Percentiles rank a stretch among this genome's conserved stretches.
Evolutionary conservation across 2,113 vertebrate species (phyloP).

Genomic region (Vanacampus margaritifer): DNA sequence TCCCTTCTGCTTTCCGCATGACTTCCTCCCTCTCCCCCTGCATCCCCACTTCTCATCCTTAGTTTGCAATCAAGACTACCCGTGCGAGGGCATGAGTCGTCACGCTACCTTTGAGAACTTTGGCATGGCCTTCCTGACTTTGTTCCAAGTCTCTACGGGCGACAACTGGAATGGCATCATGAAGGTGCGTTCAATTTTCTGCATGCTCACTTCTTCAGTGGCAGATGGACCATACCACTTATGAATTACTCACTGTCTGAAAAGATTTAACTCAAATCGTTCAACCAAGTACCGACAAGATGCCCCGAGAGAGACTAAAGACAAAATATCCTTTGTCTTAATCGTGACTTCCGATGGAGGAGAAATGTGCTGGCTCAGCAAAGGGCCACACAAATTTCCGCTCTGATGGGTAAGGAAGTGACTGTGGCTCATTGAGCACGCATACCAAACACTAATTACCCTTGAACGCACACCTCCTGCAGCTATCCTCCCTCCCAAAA

Average conservation of each 20-base stretch:
- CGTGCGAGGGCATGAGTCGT: constrained; percentile 97
- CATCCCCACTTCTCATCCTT: constrained; percentile 24
- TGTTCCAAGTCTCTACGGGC: constrained; percentile 96
- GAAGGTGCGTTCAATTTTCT: constrained; percentile 78
- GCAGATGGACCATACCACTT: not conserved
- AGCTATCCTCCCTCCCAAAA: constrained; percentile 16
- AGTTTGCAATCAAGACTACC: constrained; percentile 95
- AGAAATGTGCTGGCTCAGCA: constrained; percentile 47
- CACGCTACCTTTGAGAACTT: constrained; percentile 98
- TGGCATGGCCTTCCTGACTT: constrained; percentile 97
- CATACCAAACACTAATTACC: constrained; percentile 11
- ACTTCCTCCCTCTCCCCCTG: not conserved
- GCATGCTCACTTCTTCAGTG: not conserved
- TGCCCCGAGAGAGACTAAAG: not conserved
- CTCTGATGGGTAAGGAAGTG: constrained; percentile 15
- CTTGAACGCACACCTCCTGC: constrained; percentile 21
- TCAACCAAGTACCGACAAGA: not conserved
- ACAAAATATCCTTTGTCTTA: constrained; percentile 5
- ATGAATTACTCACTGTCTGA: not conserved
- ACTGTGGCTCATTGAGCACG: constrained; percentile 14
- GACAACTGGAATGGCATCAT: constrained; percentile 99
- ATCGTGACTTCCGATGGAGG: constrained; percentile 19
- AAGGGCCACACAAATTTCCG: constrained; percentile 16
- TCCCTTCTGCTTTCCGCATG: constrained; percentile 3
- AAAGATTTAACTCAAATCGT: not conserved